Percentiles rank a stretch among this genome's conserved stretches.
Evolutionary conservation across 2,113 vertebrate species (phyloP).

Genomic region (Barnardius zonarius): DNA sequence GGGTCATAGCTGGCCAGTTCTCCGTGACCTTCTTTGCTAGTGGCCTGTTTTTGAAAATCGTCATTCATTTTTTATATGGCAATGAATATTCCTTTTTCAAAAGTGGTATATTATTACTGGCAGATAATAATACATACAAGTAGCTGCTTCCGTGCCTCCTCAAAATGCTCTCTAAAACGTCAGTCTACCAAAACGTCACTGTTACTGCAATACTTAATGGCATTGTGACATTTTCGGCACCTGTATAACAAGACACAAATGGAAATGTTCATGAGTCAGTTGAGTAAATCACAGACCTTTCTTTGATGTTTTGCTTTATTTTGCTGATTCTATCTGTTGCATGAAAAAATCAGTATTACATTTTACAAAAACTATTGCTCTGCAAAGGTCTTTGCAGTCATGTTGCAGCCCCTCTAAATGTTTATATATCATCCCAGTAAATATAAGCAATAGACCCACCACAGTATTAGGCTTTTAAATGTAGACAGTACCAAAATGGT

Average conservation of each 20-base stretch:
- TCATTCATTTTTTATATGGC: background rate
- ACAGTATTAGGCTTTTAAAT: background rate
- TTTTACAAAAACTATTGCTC: background rate
- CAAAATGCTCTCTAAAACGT: background rate
- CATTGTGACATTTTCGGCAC: background rate
- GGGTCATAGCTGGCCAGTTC: background rate
- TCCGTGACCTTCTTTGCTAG: background rate
- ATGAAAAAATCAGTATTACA: background rate
- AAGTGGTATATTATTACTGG: background rate
- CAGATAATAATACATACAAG: constrained; percentile 8
- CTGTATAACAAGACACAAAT: background rate
- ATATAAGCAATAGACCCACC: background rate
- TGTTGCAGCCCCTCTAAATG: background rate
- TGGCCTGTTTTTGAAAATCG: background rate
- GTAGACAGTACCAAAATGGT: background rate
- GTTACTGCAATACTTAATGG: background rate
- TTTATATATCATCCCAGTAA: background rate
- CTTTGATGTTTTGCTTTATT: background rate
- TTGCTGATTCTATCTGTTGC: background rate
- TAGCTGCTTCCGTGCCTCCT: background rate
- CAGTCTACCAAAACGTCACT: background rate
- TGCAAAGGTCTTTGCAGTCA: background rate
- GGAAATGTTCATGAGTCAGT: background rate
- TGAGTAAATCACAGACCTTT: background rate
- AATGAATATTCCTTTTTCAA: constrained; percentile 37